A percentile compares a stretch with the other conserved stretches of the same genome.
Conservation (phyloP, 1,140 invertebrate species). For the Himalopsyche phryganea region DNA sequence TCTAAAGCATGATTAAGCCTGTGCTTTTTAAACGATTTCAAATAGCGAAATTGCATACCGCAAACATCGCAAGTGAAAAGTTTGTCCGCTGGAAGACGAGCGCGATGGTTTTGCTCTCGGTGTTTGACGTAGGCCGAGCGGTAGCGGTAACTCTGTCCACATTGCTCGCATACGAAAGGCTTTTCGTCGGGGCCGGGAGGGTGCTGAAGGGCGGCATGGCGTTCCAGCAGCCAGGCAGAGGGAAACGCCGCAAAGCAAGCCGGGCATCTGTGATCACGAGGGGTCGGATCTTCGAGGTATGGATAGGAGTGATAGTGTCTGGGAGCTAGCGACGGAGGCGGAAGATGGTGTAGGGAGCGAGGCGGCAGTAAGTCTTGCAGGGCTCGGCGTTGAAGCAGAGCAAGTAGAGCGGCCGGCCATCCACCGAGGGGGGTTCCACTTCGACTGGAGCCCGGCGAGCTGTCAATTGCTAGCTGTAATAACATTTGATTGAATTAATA, state of each 20-base stretch:
- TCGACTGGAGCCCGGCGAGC: conserved; percentile 53
- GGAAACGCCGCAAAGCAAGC: conserved; percentile 80
- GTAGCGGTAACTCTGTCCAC: conserved; percentile 85
- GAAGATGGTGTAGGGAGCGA: conserved; percentile 46
- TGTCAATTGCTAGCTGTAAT: conserved; percentile 44
- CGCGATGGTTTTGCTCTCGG: conserved; percentile 82
- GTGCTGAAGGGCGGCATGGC: conserved; percentile 76
- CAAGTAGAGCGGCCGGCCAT: conserved; percentile 47
- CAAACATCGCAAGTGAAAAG: conserved; percentile 86
- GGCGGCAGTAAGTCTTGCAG: conserved; percentile 42
- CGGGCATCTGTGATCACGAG: conserved; percentile 63
- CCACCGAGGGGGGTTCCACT: conserved; percentile 55
- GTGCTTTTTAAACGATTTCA: conserved; percentile 88
- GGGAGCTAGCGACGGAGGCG: conserved; percentile 43
- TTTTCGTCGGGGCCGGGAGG: conserved; percentile 68
- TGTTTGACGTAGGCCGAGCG: conserved; percentile 85
- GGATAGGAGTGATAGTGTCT: conserved; percentile 40
- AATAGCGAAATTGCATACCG: conserved; percentile 84
- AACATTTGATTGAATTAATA: no score
- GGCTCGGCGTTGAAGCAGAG: conserved; percentile 50
- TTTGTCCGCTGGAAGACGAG: conserved; percentile 79
- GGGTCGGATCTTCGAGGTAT: conserved; percentile 17
- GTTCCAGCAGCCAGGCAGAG: conserved; percentile 75
- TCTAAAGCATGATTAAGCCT: conserved; percentile 81
- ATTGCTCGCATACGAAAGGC: conserved; percentile 87